Percentiles rank a stretch among this genome's conserved stretches.
Evolutionary conservation across 2,797 vertebrate species (phyloP).

Genomic region (Parauchenoglanis punctatus): DNA sequence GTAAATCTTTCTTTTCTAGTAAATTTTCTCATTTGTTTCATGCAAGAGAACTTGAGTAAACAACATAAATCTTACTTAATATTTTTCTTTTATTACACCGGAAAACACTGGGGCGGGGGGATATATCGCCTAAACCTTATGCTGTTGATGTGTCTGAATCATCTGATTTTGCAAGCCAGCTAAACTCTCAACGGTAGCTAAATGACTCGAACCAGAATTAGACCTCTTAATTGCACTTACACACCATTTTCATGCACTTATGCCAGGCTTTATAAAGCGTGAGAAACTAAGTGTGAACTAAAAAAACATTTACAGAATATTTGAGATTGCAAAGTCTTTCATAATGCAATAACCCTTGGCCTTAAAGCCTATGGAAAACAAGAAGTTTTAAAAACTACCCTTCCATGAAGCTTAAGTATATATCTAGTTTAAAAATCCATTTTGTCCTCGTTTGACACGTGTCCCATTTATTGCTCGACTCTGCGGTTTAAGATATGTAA

Average conservation of each 20-base stretch:
- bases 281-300: background rate
- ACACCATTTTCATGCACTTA: background rate
- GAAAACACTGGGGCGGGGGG: background rate
- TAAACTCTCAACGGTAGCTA: background rate
- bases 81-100: background rate
- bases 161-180: background rate
- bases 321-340: background rate
- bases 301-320: background rate
- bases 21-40: background rate
- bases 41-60: background rate
- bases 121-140: background rate
- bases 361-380: background rate
- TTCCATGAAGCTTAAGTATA: background rate
- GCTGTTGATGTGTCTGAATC: background rate
- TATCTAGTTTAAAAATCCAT: no score
- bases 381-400: background rate
- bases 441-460: no score
- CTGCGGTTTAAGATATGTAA: no score
- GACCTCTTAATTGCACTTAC: background rate
- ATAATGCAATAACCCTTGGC: background rate
- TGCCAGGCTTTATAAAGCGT: background rate
- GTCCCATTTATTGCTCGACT: no score
- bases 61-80: background rate
- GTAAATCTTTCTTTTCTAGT: background rate
- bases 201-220: background rate